A percentile compares a stretch with the other conserved stretches of the same genome.
Evolutionary conservation across 2,888 invertebrate species (phyloP).

Genomic region (Parnassius apollo): DNA sequence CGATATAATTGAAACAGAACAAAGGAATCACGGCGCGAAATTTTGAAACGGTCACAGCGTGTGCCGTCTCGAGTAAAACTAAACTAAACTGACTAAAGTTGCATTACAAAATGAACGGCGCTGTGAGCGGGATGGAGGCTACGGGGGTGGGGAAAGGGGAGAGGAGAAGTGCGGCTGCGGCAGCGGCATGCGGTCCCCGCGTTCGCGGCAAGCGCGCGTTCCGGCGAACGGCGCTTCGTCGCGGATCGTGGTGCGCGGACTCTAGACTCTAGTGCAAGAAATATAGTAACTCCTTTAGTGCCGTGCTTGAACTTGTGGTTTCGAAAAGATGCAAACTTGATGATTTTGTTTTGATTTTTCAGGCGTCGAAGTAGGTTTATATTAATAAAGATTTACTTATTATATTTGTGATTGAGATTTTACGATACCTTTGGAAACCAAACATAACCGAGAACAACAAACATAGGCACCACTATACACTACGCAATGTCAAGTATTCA

Average conservation of each 20-base stretch:
- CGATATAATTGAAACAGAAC: slow-evolving; percentile 49
- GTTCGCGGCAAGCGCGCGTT: slow-evolving; percentile 26
- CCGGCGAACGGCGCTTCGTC: background rate
- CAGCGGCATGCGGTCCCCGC: slow-evolving; percentile 6
- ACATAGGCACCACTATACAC: no score
- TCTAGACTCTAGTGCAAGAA: no score
- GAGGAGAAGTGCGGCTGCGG: slow-evolving; percentile 39
- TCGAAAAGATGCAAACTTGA: slow-evolving; percentile 25
- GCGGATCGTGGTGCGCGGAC: no score
- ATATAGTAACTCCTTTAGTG: slow-evolving; percentile 5
- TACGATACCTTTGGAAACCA: no score
- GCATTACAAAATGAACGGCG: slow-evolving; percentile 39
- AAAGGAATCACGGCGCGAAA: slow-evolving; percentile 47
- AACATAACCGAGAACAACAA: no score
- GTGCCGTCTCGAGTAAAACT: slow-evolving; percentile 62
- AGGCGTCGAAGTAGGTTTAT: no score
- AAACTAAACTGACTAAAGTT: slow-evolving; percentile 40
- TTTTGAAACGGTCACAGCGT: slow-evolving; percentile 46
- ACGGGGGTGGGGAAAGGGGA: slow-evolving; percentile 43
- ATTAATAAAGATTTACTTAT: no score
- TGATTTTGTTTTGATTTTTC: background rate
- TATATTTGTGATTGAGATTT: no score
- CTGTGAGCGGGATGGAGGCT: slow-evolving; percentile 30
- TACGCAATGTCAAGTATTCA: no score
- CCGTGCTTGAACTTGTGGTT: slow-evolving; percentile 42